Evolutionary conservation across 2,888 invertebrate species (phyloP).

Genomic region (Chromoteleia sp.): DNA sequence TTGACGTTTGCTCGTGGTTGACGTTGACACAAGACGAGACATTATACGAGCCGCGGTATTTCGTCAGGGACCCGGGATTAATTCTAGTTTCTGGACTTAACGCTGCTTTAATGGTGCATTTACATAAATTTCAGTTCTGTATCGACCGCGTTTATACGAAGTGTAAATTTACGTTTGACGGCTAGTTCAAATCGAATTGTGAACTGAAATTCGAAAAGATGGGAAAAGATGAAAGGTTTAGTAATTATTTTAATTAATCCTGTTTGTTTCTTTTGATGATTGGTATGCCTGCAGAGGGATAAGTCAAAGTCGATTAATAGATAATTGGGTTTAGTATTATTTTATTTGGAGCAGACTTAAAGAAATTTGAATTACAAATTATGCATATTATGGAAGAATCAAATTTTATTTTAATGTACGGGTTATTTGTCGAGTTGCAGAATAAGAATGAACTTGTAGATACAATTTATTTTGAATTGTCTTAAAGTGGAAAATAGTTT

Average conservation of each 20-base stretch:
- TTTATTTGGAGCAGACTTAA: neutral
- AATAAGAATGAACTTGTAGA: too few relatives aligned
- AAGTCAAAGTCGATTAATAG: too few relatives aligned
- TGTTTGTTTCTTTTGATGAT: constrained; percentile 1
- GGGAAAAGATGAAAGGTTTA: constrained; percentile 15
- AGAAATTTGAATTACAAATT: too few relatives aligned
- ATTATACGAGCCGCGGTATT: constrained; percentile 43
- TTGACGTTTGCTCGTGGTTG: constrained; percentile 56
- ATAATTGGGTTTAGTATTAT: neutral
- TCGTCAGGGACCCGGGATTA: constrained; percentile 52
- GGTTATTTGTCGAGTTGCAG: too few relatives aligned
- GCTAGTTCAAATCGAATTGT: constrained; percentile 9
- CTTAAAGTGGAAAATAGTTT: too few relatives aligned
- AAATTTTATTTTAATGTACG: too few relatives aligned
- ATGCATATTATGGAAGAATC: too few relatives aligned
- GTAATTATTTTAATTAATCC: constrained; percentile 16
- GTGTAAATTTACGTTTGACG: constrained; percentile 31
- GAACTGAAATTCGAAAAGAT: too few relatives aligned
- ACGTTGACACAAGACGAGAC: constrained; percentile 60
- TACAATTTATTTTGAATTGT: too few relatives aligned
- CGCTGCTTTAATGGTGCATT: constrained; percentile 30
- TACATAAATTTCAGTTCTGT: constrained; percentile 32
- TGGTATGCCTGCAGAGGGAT: constrained; percentile 1
- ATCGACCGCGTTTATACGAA: constrained; percentile 3
- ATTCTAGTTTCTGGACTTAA: constrained; percentile 20